Percentiles rank a stretch among this genome's conserved stretches.
Conservation (phyloP, 2,888 invertebrate species). For the Orthosia incerta region DNA sequence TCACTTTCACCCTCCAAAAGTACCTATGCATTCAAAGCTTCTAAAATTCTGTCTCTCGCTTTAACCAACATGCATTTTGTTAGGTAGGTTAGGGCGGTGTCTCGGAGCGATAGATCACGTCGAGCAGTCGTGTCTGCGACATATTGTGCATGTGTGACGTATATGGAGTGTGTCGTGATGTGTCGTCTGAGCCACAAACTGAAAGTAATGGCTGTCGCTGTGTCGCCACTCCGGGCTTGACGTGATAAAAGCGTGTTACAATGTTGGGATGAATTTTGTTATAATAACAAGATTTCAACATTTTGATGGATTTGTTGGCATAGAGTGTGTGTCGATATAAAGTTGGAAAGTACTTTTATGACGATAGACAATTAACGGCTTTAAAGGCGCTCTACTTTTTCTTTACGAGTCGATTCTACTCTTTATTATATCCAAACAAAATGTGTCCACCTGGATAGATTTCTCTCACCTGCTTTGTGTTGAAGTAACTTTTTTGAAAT, state of each 20-base stretch:
- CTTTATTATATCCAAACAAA: no score
- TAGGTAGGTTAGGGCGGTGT: no score
- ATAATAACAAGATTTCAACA: background rate
- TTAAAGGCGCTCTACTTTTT: no score
- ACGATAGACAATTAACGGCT: no score
- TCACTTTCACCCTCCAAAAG: background rate
- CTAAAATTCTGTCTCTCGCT: background rate
- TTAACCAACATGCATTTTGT: conserved; percentile 21
- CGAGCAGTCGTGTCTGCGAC: conserved; percentile 18
- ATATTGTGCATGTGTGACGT: conserved; percentile 47
- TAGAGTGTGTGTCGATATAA: no score
- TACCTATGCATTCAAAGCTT: background rate
- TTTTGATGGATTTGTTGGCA: no score
- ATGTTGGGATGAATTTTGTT: conserved; percentile 9
- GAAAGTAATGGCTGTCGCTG: conserved; percentile 43
- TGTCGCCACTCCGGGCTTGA: conserved; percentile 22
- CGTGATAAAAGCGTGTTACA: conserved; percentile 40
- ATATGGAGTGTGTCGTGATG: conserved; percentile 29
- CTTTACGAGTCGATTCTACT: no score
- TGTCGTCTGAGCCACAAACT: conserved; percentile 31
- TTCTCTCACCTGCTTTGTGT: no score
- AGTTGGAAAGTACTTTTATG: no score
- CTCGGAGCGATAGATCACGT: conserved; percentile 49
- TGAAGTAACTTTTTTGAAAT: no score
- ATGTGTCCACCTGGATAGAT: no score